These are phyloP conservation scores for Podarcis raffonei DNA, from an alignment of 2,113 vertebrate genomes.

Conservation along the genomic window DNA sequence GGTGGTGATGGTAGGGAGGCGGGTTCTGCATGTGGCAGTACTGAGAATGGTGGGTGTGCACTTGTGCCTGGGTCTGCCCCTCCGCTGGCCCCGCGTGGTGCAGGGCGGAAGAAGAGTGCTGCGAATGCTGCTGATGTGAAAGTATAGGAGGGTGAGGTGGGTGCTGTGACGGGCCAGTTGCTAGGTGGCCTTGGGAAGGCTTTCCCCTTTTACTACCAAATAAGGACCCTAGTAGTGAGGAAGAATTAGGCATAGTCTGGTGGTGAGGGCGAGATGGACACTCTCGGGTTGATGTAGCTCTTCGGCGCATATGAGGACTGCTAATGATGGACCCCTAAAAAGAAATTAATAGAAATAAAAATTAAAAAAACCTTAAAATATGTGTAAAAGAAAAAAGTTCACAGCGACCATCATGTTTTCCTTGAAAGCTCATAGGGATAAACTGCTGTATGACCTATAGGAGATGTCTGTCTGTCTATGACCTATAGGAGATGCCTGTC, in stretches of 20 bases:
- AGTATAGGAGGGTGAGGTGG: slow-evolving; percentile 80
- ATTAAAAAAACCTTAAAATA: slow-evolving; percentile 77
- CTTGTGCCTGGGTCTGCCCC: slow-evolving; percentile 73
- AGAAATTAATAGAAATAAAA: slow-evolving; percentile 83
- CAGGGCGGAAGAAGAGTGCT: slow-evolving; percentile 72
- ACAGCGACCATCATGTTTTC: slow-evolving; percentile 70
- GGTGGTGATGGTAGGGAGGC: slow-evolving; percentile 93
- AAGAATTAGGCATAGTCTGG: slow-evolving; percentile 90
- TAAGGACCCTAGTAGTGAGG: slow-evolving; percentile 92
- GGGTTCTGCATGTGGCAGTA: slow-evolving; percentile 90
- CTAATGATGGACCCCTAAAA: slow-evolving; percentile 99
- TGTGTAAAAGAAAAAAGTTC: slow-evolving; percentile 63
- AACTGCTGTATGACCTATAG: slow-evolving; percentile 34
- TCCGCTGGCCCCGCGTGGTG: slow-evolving; percentile 81
- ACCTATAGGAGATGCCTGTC: slow-evolving; percentile 1
- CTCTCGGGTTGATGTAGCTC: slow-evolving; percentile 90
- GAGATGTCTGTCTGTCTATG: slow-evolving; percentile 13
- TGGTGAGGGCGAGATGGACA: slow-evolving; percentile 91
- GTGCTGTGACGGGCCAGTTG: slow-evolving; percentile 72
- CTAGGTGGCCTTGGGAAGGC: slow-evolving; percentile 80
- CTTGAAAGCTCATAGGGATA: slow-evolving; percentile 53
- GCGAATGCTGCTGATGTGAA: slow-evolving; percentile 74
- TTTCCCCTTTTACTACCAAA: slow-evolving; percentile 91
- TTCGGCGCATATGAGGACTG: slow-evolving; percentile 93
- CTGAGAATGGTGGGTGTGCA: slow-evolving; percentile 84